These are phyloP conservation scores for Drosophila chauvacae DNA, from an alignment of 1,140 invertebrate species.

Conservation along the genomic window DNA sequence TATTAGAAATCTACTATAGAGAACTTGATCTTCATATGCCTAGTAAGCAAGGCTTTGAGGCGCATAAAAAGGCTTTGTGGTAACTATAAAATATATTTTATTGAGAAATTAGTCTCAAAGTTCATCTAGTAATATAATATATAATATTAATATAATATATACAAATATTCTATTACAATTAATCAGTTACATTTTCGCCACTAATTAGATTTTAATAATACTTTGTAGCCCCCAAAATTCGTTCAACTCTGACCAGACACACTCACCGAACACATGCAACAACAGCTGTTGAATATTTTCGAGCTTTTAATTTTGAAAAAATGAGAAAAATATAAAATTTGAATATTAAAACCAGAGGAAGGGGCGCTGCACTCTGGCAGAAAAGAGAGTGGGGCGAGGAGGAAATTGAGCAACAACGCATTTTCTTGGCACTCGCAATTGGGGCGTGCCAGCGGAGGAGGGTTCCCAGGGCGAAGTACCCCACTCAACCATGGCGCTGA, in stretches of 20 bases:
- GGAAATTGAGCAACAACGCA: constrained; percentile 78
- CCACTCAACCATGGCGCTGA: constrained; percentile 43
- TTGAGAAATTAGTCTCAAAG: too few species aligned
- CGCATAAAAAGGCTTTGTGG: neutral
- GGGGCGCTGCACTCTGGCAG: constrained; percentile 64
- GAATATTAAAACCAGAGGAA: constrained; percentile 59
- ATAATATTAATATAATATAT: neutral
- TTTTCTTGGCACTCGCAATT: constrained; percentile 81
- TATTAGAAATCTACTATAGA: neutral
- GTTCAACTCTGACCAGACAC: constrained; percentile 18
- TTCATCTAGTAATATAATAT: neutral
- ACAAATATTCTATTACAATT: neutral
- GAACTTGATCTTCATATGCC: neutral
- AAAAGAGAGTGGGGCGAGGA: constrained; percentile 3
- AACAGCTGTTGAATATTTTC: constrained; percentile 65
- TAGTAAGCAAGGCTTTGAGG: neutral
- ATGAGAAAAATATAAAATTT: constrained; percentile 67
- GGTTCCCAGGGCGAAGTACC: constrained; percentile 12
- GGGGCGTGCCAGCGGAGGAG: constrained; percentile 54
- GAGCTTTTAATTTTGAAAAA: constrained; percentile 75
- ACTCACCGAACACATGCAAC: constrained; percentile 24
- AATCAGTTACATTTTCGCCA: neutral
- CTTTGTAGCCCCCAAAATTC: neutral
- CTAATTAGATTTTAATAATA: neutral
- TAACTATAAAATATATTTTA: neutral